Evolutionary conservation across 1,140 invertebrate genomes (phyloP), one percentile per base, ranked within the genome.

Genomic region (Subanguina moxae): DNA sequence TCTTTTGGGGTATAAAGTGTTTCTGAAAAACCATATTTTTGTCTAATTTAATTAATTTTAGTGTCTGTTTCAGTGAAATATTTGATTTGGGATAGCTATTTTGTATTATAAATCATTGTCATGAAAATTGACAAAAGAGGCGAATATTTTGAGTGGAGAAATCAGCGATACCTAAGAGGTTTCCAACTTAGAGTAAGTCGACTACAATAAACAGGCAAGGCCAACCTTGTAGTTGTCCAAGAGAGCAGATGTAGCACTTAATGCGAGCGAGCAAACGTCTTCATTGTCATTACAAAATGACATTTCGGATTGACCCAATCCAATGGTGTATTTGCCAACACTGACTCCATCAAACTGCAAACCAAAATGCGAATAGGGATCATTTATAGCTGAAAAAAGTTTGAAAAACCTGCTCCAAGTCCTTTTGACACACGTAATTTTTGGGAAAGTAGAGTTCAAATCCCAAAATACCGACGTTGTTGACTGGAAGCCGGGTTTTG

Each of bases 201-300:
- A 15, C 11, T 3, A 25, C 3, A 5, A 57, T 0, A 68, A 82
- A 57, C 89, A 88, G 83, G 80, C 63, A 56, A 73, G 66, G 67
- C 23, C 80, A 79, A 83, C 85, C 87, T 57, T 90, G 87, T 65
- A 79, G 58, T 79, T 81, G 67, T 85, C 81, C 69, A 87, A 78
- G 15, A 87, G 71, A 21, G 67, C 75, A 43, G 90, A 88, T 0
- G 94, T 88, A 3, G 91, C 94, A 0, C 94, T 98, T n/a, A 99
- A 84, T 80, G 92, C 94, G 1, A 98, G 82, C 0, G 94, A 97
- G 82, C 96, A 91, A 58, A 97, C 91, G 81, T 99, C 96, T 86
- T 99, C 95, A 38, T 90, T 85, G 80, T 98, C 94, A n/a, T 90
- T 7, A 83, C 94, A 97, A 84, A 98, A 95, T 0, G 91, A 92